Evolutionary conservation across 1,140 invertebrate genomes (phyloP).

Genomic region (Gonioctena quinquepunctata): DNA sequence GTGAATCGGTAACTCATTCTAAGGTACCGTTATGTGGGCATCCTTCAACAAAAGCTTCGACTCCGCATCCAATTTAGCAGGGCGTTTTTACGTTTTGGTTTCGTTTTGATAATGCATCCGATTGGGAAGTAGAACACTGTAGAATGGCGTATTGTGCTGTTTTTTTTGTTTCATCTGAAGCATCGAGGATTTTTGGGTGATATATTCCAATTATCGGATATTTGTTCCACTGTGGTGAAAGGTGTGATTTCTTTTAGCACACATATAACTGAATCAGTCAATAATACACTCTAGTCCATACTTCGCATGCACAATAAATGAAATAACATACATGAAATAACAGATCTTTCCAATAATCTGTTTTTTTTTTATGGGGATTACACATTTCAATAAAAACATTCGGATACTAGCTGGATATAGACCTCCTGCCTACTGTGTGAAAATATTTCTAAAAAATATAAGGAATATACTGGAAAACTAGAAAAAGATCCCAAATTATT

Average conservation of each 20-base stretch:
- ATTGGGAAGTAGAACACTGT: neutral
- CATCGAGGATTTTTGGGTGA: too few species aligned
- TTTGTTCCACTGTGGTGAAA: too few species aligned
- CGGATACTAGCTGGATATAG: neutral
- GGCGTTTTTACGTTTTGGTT: neutral
- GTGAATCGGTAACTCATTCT: slow-evolving; percentile 2
- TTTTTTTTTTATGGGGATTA: neutral
- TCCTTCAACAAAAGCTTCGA: slow-evolving; percentile 12
- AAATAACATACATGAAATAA: neutral
- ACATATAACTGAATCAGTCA: too few species aligned
- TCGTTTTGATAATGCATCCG: neutral
- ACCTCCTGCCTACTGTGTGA: too few species aligned
- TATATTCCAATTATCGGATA: too few species aligned
- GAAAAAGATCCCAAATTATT: neutral
- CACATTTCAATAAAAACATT: neutral
- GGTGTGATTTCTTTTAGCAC: too few species aligned
- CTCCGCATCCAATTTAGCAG: neutral
- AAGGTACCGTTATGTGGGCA: slow-evolving; percentile 5
- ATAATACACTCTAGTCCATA: too few species aligned
- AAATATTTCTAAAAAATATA: neutral
- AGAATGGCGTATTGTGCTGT: neutral
- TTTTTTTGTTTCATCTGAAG: too few species aligned
- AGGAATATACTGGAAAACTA: neutral
- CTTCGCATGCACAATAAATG: too few species aligned
- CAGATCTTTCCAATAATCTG: neutral